A percentile compares a stretch with the other conserved stretches of the same genome.
Evolutionary conservation across 1,140 invertebrate species (phyloP).

Genomic region (Mycetomoellerius zeteki): DNA sequence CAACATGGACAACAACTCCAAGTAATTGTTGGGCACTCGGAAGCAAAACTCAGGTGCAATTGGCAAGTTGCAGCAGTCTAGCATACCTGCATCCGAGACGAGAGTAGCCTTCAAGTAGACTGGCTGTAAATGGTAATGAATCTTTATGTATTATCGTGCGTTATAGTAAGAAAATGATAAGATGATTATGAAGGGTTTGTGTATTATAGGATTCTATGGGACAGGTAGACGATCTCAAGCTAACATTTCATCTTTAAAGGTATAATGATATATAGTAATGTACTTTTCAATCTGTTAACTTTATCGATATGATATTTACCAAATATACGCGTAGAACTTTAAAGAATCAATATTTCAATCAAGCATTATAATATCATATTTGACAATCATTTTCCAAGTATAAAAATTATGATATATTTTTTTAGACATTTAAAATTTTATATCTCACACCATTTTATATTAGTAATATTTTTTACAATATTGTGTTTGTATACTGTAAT

Average conservation of each 20-base stretch:
- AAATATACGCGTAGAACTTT: not conserved
- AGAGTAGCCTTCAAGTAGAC: conserved; percentile 92
- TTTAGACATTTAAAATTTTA: conserved; percentile 4
- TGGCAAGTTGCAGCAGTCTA: conserved; percentile 88
- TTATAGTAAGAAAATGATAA: conserved; percentile 51
- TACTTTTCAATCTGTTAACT: conserved; percentile 55
- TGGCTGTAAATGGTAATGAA: conserved; percentile 89
- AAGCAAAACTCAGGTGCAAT: conserved; percentile 86
- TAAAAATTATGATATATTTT: not conserved
- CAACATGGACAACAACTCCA: conserved; percentile 85
- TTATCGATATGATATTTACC: not conserved
- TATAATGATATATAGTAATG: conserved; percentile 35
- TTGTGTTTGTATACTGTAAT: not conserved
- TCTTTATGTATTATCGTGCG: conserved; percentile 72
- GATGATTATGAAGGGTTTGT: conserved; percentile 31
- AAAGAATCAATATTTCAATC: not conserved
- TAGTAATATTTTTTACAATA: not conserved
- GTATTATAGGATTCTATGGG: conserved; percentile 59
- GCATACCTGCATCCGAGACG: conserved; percentile 92
- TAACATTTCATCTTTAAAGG: conserved; percentile 55
- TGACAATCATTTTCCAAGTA: not conserved
- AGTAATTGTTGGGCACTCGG: conserved; percentile 86
- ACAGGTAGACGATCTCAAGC: conserved; percentile 38
- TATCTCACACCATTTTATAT: not conserved
- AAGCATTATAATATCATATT: conserved; percentile 7